phyloP scores from a whole-genome alignment of 2,888 invertebrate genomes.

The Drosophila pegasa region DNA sequence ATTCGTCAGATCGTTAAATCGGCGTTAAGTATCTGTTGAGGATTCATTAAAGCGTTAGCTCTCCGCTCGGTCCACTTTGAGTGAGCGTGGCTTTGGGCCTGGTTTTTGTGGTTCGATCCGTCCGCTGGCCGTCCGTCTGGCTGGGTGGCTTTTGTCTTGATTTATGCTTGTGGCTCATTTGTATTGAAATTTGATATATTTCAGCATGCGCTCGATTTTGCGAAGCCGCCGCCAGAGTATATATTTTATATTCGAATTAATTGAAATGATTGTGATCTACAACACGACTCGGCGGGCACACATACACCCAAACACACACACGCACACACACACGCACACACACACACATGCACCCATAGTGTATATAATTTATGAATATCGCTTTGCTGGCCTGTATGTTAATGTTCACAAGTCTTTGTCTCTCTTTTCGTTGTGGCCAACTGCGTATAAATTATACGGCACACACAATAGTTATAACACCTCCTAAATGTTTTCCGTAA shows the following conservation, averaged over 20 bases:
- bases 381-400: slow-evolving; percentile 55
- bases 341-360: slow-evolving; percentile 30
- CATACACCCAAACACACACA: slow-evolving; percentile 11
- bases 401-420: slow-evolving; percentile 63
- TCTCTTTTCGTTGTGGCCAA: slow-evolving; percentile 35
- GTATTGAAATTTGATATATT: slow-evolving; percentile 79
- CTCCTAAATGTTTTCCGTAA: slow-evolving; percentile 69
- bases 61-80: slow-evolving; percentile 23
- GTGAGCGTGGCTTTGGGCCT: slow-evolving; percentile 42
- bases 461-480: slow-evolving; percentile 66
- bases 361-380: slow-evolving; percentile 65
- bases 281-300: slow-evolving; percentile 58
- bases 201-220: slow-evolving; percentile 70
- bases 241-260: slow-evolving; percentile 78
- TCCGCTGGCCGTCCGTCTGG: slow-evolving; percentile 10
- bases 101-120: slow-evolving; percentile 28
- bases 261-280: slow-evolving; percentile 80
- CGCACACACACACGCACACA: slow-evolving; percentile 27
- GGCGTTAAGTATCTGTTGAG: slow-evolving; percentile 17
- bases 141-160: slow-evolving; percentile 58
- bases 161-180: slow-evolving; percentile 75
- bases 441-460: slow-evolving; percentile 66
- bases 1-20: slow-evolving; percentile 73
- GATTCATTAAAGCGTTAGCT: slow-evolving; percentile 55
- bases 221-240: slow-evolving; percentile 63